These are phyloP conservation scores for Drosophila paulistorum DNA, from an alignment of 1,140 invertebrate genomes.

Conservation along the genomic window DNA sequence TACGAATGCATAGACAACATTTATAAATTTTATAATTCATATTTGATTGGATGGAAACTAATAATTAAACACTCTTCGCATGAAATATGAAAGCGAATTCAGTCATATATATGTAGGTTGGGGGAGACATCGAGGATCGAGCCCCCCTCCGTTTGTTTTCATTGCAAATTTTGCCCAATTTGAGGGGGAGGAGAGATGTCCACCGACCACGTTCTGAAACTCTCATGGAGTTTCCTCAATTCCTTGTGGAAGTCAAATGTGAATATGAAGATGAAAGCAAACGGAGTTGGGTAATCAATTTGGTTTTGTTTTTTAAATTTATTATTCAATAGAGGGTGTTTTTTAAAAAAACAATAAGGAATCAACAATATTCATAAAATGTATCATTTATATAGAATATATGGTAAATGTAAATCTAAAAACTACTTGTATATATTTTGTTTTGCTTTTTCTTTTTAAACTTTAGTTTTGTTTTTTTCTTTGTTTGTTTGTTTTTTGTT, in stretches of 20 bases:
- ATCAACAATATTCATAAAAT: slow-evolving; percentile 82
- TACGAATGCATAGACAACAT: slow-evolving; percentile 69
- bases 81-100: slow-evolving; percentile 27
- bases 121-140: slow-evolving; percentile 25
- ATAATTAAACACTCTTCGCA: background rate
- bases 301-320: slow-evolving; percentile 30
- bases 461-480: slow-evolving; percentile 13
- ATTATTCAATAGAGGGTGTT: slow-evolving; percentile 63
- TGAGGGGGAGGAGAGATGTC: background rate
- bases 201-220: background rate
- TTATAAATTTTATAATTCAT: slow-evolving; percentile 59
- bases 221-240: slow-evolving; percentile 4
- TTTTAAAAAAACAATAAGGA: slow-evolving; percentile 80
- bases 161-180: too few relatives aligned
- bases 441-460: slow-evolving; percentile 19
- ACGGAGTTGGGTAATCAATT: slow-evolving; percentile 15
- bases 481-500: slow-evolving; percentile 32
- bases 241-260: slow-evolving; percentile 63
- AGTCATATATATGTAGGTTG: slow-evolving; percentile 13
- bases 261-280: slow-evolving; percentile 23
- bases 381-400: slow-evolving; percentile 78
- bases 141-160: background rate
- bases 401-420: slow-evolving; percentile 79
- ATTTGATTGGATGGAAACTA: slow-evolving; percentile 32
- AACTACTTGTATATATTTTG: slow-evolving; percentile 61